Percentiles rank a stretch among this genome's conserved stretches.
Evolutionary conservation across 2,797 vertebrate species (phyloP).

Genomic region (Smutsia gigantea): DNA sequence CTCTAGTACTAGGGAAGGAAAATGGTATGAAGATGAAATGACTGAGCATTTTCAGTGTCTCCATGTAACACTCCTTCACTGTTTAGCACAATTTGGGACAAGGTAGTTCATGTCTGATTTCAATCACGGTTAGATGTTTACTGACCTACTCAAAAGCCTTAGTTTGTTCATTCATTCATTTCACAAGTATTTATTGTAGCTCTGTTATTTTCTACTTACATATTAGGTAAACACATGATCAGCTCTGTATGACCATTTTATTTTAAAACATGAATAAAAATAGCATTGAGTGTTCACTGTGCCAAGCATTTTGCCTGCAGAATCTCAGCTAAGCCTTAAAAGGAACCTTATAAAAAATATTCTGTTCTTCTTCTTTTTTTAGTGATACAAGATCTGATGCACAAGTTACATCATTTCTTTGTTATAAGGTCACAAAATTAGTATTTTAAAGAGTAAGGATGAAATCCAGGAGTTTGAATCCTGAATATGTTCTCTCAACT

Average conservation of each 20-base stretch:
- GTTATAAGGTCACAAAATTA: neutral
- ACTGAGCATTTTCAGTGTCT: neutral
- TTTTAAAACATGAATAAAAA: conserved; percentile 3
- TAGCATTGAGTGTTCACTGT: neutral
- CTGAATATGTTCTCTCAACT: neutral
- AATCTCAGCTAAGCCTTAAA: neutral
- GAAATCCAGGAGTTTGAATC: neutral
- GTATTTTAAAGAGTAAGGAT: conserved; percentile 15
- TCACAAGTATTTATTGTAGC: neutral
- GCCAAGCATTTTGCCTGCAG: neutral
- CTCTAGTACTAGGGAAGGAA: neutral
- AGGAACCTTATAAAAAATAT: neutral
- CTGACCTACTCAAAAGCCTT: neutral
- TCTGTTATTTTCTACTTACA: neutral
- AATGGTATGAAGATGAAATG: neutral
- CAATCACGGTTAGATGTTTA: neutral
- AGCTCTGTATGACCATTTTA: neutral
- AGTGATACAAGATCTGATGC: neutral
- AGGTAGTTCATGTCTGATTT: neutral
- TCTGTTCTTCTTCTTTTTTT: neutral
- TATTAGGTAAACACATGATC: neutral
- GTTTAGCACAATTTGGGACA: neutral
- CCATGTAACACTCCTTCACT: rapidly evolving
- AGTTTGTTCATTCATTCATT: neutral
- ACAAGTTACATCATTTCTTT: too few species aligned